These are phyloP conservation scores for Cataglyphis rosenhaueri DNA, from an alignment of 2,888 invertebrate species.

Conservation along the genomic window DNA sequence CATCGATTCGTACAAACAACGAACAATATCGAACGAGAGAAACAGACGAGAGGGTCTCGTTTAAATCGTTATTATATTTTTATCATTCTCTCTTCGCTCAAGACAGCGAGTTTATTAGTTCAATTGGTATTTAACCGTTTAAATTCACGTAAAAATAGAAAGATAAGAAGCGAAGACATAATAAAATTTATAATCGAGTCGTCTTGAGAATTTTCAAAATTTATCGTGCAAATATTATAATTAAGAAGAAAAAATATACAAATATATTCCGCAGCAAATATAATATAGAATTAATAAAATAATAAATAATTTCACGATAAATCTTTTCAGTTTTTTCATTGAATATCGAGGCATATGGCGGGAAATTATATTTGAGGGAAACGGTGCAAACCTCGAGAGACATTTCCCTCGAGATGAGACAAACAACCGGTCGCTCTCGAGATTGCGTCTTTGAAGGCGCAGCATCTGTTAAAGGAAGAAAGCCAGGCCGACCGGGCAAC, in stretches of 20 bases:
- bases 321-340: not conserved
- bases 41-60: constrained; percentile 9
- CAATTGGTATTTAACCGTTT: not conserved
- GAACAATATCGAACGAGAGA: constrained; percentile 30
- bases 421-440: constrained; percentile 19
- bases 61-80: constrained; percentile 15
- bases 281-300: not conserved
- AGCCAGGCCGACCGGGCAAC: constrained; percentile 3
- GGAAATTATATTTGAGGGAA: constrained; percentile 4
- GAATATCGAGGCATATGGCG: not conserved
- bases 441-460: constrained; percentile 23
- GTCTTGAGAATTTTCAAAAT: not conserved
- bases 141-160: constrained; percentile 2
- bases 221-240: not conserved
- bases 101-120: constrained; percentile 3
- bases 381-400: constrained; percentile 1
- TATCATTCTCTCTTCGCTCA: not conserved
- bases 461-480: constrained; percentile 42
- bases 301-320: not conserved
- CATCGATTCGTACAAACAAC: constrained; percentile 50
- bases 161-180: not conserved
- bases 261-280: not conserved
- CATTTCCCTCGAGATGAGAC: not conserved
- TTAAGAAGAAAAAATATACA: too few species aligned
- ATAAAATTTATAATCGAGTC: constrained; percentile 3